Base-by-base conservation (phyloP, 2,888 invertebrate genomes). In the Pseudococcus longispinus region DNA sequence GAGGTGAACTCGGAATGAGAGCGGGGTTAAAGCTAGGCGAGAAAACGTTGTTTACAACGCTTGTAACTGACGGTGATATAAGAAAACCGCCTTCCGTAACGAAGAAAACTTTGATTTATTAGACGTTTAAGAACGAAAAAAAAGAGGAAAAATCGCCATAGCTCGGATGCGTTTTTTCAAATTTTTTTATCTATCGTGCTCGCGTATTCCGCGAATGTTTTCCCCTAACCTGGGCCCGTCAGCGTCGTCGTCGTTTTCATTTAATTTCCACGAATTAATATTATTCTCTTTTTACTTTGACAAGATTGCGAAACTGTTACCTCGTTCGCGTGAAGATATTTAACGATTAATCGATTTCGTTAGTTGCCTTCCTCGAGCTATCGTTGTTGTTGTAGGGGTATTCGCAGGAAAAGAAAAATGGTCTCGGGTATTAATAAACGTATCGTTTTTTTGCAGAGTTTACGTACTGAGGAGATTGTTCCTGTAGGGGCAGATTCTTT, bases 1-100 rank as follows among this genome's bases (percentile, higher is more conserved):
- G 20, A 32, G 60, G 55, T 32, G 65, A 20, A 20, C 84, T 55
- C 23, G 32, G 13, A 55, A 23, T 46, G 70, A 46, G 32, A 65
- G 42, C 60, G 74, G 65, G 26, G 51, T 18, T 46, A 46, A 80
- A 86, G 80, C 77, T 26, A 51, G 74, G 86, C 86, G 86, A 86
- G 86, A 86, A 86, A 85, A 86, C 20, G 80, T 86, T 86, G 86
- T 86, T 86, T 86, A 86, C 86, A 86, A 86, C 86, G 86, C 55
- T 77, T 86, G 86, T 86, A 86, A 86, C 86, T 86, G 86, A 86
- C 86, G 86, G 80, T 86, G 77, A 86, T 86, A 51, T 86, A 86
- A 86, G 86, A 86, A 85, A 86, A 86, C 77, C 86, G 86, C 80
- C 86, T 86, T 86, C 77, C 46, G 51, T 26, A 77, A 80, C 51